Conservation (phyloP, 2,113 vertebrate species). For the Indri indri region DNA sequence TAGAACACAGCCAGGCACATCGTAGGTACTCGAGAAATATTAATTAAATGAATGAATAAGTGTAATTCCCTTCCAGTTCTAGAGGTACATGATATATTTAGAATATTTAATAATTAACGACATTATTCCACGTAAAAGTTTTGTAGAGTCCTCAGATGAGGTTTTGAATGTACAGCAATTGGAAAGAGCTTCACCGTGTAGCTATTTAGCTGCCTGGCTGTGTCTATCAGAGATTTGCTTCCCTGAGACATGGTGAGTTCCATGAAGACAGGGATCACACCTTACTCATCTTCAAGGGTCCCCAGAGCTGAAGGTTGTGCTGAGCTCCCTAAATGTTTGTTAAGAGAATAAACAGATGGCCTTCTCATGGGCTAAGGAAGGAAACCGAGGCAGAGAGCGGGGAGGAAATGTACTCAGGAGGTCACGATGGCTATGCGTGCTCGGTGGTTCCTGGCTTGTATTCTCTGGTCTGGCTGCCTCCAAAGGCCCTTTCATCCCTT, state of each 20-base stretch:
- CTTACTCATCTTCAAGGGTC: not conserved
- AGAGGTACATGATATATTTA: slow-evolving; percentile 1
- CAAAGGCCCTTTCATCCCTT: not conserved
- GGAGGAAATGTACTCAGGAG: not conserved
- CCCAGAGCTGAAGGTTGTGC: not conserved
- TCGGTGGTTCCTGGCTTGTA: not conserved
- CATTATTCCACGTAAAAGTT: not conserved
- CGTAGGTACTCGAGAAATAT: not conserved
- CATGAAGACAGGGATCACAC: not conserved
- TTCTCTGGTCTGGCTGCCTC: not conserved
- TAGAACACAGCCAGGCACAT: not conserved
- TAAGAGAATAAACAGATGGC: not conserved
- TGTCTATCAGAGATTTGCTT: not conserved
- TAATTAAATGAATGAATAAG: slow-evolving; percentile 26
- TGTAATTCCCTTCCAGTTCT: not conserved
- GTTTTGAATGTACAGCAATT: not conserved
- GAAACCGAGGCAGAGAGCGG: not conserved
- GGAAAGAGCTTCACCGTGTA: not conserved
- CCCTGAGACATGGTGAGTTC: not conserved
- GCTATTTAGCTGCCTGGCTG: not conserved
- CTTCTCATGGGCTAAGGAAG: not conserved
- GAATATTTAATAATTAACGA: slow-evolving; percentile 42
- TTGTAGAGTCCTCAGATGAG: not conserved
- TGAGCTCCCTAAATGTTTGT: not conserved
- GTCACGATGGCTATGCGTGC: not conserved